A percentile compares a stretch with the other conserved stretches of the same genome.
These are phyloP conservation scores for Penaeus indicus DNA, from an alignment of 1,140 invertebrate species.

Conservation along the genomic window DNA sequence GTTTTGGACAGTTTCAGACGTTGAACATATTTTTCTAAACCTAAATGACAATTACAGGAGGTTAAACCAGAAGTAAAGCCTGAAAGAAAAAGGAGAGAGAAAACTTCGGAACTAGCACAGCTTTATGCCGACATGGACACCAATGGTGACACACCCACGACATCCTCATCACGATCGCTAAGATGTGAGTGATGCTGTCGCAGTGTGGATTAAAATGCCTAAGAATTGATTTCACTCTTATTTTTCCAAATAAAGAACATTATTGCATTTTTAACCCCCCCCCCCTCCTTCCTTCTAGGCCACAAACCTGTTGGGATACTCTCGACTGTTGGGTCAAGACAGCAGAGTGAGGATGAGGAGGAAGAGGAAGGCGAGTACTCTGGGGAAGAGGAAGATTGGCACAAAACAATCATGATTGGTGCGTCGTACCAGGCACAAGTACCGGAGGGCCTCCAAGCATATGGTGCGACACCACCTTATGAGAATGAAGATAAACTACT, in stretches of 20 bases:
- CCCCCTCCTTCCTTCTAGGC: conserved; percentile 68
- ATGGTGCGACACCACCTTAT: conserved; percentile 90
- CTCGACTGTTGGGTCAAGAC: conserved; percentile 72
- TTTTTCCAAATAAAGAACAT: neutral
- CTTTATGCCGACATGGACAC: conserved; percentile 60
- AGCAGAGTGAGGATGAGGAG: conserved; percentile 73
- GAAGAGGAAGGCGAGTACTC: conserved; percentile 66
- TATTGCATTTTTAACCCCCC: neutral
- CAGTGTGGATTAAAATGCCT: neutral
- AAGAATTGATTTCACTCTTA: neutral
- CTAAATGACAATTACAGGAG: conserved; percentile 29
- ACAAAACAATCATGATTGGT: conserved; percentile 93
- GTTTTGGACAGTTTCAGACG: too few species aligned
- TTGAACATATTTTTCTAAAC: too few species aligned
- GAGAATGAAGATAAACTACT: conserved; percentile 96
- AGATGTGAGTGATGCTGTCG: conserved; percentile 45
- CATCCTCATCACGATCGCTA: conserved; percentile 50
- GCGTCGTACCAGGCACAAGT: conserved; percentile 93
- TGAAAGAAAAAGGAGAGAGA: conserved; percentile 58
- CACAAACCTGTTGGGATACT: conserved; percentile 53
- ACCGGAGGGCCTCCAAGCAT: conserved; percentile 89
- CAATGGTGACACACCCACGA: conserved; percentile 50
- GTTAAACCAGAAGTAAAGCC: conserved; percentile 59
- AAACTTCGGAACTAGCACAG: conserved; percentile 55
- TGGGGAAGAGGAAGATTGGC: conserved; percentile 67